A percentile compares a stretch with the other conserved stretches of the same genome.
phyloP scores from a whole-genome alignment of 2,797 vertebrate genomes.

The Sebastes kiyomatsui region DNA sequence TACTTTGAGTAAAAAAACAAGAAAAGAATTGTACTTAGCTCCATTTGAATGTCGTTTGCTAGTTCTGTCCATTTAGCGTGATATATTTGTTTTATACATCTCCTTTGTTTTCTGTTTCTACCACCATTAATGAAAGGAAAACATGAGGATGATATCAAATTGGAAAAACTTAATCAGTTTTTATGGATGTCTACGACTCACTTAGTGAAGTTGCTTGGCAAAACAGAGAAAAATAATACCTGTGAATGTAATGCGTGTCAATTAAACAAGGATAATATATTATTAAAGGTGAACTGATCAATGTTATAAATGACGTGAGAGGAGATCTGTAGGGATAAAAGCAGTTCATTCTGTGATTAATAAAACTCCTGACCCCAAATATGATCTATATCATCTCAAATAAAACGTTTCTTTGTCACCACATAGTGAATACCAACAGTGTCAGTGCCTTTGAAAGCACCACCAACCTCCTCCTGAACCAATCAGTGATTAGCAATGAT shows the following conservation, averaged over 20 bases:
- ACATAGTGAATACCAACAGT: slow-evolving; percentile 52
- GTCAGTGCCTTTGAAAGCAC: slow-evolving; percentile 52
- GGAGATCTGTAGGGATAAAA: slow-evolving; percentile 36
- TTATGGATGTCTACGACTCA: not conserved
- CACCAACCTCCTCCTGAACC: slow-evolving; percentile 66
- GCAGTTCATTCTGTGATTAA: slow-evolving; percentile 37
- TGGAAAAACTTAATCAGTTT: not conserved
- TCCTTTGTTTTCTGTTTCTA: not conserved
- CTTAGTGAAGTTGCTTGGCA: not conserved
- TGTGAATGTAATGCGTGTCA: slow-evolving; percentile 12
- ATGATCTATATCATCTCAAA: slow-evolving; percentile 34
- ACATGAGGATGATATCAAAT: not conserved
- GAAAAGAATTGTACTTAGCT: slow-evolving; percentile 48
- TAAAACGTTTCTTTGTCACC: slow-evolving; percentile 47
- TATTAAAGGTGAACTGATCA: slow-evolving; percentile 2
- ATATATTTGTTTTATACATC: slow-evolving; percentile 1
- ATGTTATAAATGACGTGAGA: slow-evolving; percentile 12
- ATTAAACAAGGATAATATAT: slow-evolving; percentile 7
- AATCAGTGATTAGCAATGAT: slow-evolving; percentile 75
- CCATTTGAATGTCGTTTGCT: slow-evolving; percentile 50
- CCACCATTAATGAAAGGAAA: not conserved
- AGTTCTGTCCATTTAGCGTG: slow-evolving; percentile 29
- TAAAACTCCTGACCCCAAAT: slow-evolving; percentile 20
- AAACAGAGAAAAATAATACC: slow-evolving; percentile 22
- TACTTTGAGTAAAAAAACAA: slow-evolving; percentile 51